Evolutionary conservation across 2,113 vertebrate genomes (phyloP).

Genomic region (Eretmochelys imbricata): DNA sequence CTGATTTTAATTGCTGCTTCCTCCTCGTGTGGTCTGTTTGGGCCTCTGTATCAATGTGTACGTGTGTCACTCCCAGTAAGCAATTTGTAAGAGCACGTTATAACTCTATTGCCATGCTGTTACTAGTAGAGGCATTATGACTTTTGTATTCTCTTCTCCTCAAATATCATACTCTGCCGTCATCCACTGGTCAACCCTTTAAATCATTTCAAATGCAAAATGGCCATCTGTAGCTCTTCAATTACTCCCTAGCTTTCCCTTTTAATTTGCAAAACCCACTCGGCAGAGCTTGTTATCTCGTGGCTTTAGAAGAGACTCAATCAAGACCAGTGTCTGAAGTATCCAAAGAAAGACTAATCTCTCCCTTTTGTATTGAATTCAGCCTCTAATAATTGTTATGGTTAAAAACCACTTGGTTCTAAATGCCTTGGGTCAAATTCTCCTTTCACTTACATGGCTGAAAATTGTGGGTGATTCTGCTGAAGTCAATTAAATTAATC

Average conservation of each 20-base stretch:
- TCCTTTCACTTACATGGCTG: not conserved
- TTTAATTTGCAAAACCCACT: conserved; percentile 31
- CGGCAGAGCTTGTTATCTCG: not conserved
- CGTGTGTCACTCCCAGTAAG: not conserved
- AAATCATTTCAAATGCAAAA: conserved; percentile 27
- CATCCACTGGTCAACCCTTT: not conserved
- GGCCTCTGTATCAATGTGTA: not conserved
- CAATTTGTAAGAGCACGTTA: not conserved
- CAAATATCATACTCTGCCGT: not conserved
- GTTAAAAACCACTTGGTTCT: conserved; percentile 21
- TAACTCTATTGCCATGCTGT: not conserved
- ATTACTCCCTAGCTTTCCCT: not conserved
- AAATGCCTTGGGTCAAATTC: conserved; percentile 14
- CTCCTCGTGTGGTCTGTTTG: not conserved
- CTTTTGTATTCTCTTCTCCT: not conserved
- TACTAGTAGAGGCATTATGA: not conserved
- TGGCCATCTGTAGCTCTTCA: conserved; percentile 10
- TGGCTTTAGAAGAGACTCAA: not conserved
- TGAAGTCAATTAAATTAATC: not conserved
- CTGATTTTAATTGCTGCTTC: not conserved
- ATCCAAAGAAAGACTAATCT: conserved; percentile 47
- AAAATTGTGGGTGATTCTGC: conserved; percentile 8
- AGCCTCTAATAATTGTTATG: not conserved
- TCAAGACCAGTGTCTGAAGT: not conserved
- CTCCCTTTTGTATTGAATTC: conserved; percentile 45